Percentiles rank a stretch among this genome's conserved stretches.
Evolutionary conservation across 2,888 invertebrate genomes (phyloP).

Genomic region (Odontomyia ornata): DNA sequence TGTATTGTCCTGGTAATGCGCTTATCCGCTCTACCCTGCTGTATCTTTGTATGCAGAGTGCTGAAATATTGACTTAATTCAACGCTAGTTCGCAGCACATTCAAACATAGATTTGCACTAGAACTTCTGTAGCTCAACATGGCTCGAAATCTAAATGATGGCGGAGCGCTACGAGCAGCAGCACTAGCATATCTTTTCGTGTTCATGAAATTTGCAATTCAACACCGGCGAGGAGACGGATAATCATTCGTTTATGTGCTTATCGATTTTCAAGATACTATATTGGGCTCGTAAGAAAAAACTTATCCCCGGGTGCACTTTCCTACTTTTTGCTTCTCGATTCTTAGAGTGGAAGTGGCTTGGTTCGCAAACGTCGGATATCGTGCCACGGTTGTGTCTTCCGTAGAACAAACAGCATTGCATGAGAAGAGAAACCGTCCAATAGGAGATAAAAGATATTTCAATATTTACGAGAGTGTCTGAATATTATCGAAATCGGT

Average conservation of each 20-base stretch:
- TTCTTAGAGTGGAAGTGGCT: background rate
- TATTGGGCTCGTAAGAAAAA: slow-evolving; percentile 24
- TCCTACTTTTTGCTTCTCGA: background rate
- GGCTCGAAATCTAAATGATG: background rate
- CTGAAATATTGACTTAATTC: slow-evolving; percentile 31
- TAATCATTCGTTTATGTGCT: slow-evolving; percentile 44
- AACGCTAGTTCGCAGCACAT: background rate
- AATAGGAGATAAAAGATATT: too few relatives aligned
- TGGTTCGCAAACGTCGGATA: background rate
- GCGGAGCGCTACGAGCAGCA: background rate
- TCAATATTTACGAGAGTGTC: slow-evolving; percentile 20
- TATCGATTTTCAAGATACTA: slow-evolving; percentile 37
- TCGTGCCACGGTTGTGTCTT: background rate
- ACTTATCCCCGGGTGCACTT: slow-evolving; percentile 31
- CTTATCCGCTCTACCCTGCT: background rate
- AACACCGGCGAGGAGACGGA: slow-evolving; percentile 36
- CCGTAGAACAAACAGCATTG: background rate
- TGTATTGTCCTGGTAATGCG: slow-evolving; percentile 10
- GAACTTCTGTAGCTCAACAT: background rate
- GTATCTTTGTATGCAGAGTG: background rate
- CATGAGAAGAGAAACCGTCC: background rate
- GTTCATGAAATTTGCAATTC: slow-evolving; percentile 44
- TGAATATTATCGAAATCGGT: slow-evolving; percentile 16
- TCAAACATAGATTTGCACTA: background rate
- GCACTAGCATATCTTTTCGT: background rate